Evolutionary conservation across 2,113 vertebrate genomes (phyloP), one percentile per base, ranked within the genome.

Genomic region (Podarcis muralis): DNA sequence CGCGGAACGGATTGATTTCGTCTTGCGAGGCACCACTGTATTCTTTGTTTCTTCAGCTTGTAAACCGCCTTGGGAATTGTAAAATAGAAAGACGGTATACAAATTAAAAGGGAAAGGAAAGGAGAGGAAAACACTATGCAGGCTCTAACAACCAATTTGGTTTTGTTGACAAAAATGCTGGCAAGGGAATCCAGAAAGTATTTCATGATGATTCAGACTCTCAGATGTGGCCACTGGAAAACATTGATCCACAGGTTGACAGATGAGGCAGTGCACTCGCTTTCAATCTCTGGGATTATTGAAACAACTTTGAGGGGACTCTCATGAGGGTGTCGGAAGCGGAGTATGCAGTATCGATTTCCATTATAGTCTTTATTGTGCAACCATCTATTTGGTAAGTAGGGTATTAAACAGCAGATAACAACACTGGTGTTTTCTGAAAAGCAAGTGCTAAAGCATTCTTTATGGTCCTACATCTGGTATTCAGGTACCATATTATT

Each of bases 301-400:
- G 1, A 1, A 84, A 80, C 25, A 77, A 15, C 1, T 8, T 0
- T 9, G 0, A 53, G 27, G 65, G 2, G 1, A 79, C n/a, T 1
- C 0, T 13, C 87, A 15, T 5, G 1, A 53, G 16, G 0, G 78
- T 22, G 7, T 77, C 59, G 65, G 66, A 85, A 90, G 37, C 25
- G 59, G 66, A 77, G 6, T 77, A 37, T 71, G 23, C 37, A 7
- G 16, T 9, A 53, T 12, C 13, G 32, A 16, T 35, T 84, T 72
- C 85, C 84, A 87, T 83, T 87, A 87, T 25, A 13, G 18, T 43
- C 40, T 90, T 86, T 83, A 87, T 57, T 74, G 37, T 72, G 53
- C 53, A 69, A 22, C 84, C 65, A 65, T 43, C 79, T 83, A 62
- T 68, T 77, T 57, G 57, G 68, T 57, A 71, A 68, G 68, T 57